Evolutionary conservation across 1,140 invertebrate species (phyloP).

Genomic region (Laupala kohalensis): DNA sequence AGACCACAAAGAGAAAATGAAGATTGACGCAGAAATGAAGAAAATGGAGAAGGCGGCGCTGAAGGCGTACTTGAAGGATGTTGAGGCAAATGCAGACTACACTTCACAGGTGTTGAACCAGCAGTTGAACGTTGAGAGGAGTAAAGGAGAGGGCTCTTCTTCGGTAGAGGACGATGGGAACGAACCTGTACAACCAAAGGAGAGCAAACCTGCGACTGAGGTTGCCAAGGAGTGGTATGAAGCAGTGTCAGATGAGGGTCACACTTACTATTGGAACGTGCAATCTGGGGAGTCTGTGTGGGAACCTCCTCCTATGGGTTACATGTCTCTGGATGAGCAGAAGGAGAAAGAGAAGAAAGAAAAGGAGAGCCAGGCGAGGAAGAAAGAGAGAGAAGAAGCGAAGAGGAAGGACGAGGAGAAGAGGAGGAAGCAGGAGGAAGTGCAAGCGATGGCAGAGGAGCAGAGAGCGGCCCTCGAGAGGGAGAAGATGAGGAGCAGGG

Average conservation of each 20-base stretch:
- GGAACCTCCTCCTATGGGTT: conserved; percentile 50
- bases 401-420: conserved; percentile 23
- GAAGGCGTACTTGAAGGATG: conserved; percentile 68
- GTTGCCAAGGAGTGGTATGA: conserved; percentile 46
- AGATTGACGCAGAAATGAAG: conserved; percentile 65
- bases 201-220: conserved; percentile 6
- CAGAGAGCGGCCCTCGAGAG: conserved; percentile 20
- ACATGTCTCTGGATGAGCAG: conserved; percentile 45
- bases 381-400: conserved; percentile 24
- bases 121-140: conserved; percentile 16
- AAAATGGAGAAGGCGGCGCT: conserved; percentile 82
- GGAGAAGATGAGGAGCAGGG: conserved; percentile 25
- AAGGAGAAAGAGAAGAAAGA: conserved; percentile 33
- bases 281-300: conserved; percentile 59
- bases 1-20: conserved; percentile 58
- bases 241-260: conserved; percentile 51
- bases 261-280: conserved; percentile 68
- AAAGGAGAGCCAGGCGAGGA: too few relatives aligned
- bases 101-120: conserved; percentile 37
- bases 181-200: conserved; percentile 14
- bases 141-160: neutral
- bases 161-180: conserved; percentile 9
- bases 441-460: conserved; percentile 31
- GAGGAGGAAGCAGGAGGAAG: conserved; percentile 25
- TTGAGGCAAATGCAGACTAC: conserved; percentile 56